Conservation (phyloP, 1,140 invertebrate genomes). For the Listronotus oregonensis region DNA sequence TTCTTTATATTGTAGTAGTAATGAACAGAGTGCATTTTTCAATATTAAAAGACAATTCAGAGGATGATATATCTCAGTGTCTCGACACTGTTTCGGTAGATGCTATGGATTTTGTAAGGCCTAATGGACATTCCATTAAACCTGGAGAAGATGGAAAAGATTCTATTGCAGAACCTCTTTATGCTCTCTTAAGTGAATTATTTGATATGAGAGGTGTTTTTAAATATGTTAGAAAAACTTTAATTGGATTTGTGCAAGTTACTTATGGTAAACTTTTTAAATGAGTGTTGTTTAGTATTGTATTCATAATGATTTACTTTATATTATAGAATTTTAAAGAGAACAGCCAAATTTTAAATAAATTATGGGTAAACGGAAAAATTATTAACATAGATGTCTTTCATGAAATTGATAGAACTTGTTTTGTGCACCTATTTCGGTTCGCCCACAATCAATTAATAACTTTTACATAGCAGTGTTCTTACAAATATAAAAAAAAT, state of each 20-base stretch:
- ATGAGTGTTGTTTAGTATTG: no score
- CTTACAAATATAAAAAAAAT: no score
- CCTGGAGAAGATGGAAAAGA: conserved; percentile 70
- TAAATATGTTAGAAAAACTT: conserved; percentile 81
- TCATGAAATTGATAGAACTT: no score
- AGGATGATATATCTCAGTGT: conserved; percentile 75
- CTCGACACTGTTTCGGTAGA: conserved; percentile 65
- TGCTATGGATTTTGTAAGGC: conserved; percentile 54
- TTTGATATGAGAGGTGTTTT: conserved; percentile 89
- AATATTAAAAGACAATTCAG: conserved; percentile 63
- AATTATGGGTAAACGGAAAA: no score
- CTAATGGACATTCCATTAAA: conserved; percentile 50
- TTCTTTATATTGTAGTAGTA: conserved; percentile 42
- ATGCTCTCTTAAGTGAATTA: conserved; percentile 82
- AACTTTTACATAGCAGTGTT: no score
- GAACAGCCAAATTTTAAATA: no score
- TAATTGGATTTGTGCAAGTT: conserved; percentile 87
- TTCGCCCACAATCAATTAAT: no score
- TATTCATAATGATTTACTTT: no score
- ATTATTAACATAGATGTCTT: no score
- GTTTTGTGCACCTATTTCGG: no score
- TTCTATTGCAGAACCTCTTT: conserved; percentile 86
- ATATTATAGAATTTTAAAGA: no score
- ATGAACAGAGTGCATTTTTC: conserved; percentile 54
- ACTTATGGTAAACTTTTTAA: conserved; percentile 41